Conservation (phyloP, 2,797 vertebrate genomes). For the Neopelma chrysocephalum region DNA sequence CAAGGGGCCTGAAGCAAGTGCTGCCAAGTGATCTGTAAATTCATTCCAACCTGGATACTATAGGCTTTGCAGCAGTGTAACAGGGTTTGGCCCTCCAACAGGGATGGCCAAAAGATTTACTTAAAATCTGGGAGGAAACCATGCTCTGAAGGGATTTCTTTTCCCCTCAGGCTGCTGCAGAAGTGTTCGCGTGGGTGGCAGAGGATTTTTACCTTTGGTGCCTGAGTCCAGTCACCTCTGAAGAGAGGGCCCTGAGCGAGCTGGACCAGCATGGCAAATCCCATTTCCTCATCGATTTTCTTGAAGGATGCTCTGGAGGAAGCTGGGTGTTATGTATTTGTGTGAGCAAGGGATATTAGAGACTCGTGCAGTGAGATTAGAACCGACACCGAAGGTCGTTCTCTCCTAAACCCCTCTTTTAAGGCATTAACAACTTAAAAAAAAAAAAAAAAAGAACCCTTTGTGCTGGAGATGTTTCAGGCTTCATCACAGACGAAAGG, state of each 20-base stretch:
- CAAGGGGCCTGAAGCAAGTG: background rate
- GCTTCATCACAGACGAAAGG: background rate
- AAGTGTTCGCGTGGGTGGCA: background rate
- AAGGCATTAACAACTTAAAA: background rate
- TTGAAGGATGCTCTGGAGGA: background rate
- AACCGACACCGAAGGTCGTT: background rate
- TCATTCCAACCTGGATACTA: background rate
- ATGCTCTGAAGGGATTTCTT: background rate
- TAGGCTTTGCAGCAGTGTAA: background rate
- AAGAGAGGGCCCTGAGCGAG: background rate
- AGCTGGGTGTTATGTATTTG: background rate
- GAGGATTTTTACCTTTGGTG: background rate
- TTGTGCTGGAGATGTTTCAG: background rate
- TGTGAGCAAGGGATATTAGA: slow-evolving; percentile 17
- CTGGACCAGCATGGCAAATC: background rate
- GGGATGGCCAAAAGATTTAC: background rate
- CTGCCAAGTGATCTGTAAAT: background rate
- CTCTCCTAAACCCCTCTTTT: background rate
- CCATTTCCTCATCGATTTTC: slow-evolving; percentile 14
- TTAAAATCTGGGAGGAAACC: background rate
- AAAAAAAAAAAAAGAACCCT: background rate
- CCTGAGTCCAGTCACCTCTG: background rate
- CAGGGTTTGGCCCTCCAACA: background rate
- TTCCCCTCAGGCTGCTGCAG: background rate
- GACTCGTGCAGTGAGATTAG: slow-evolving; percentile 21